These are phyloP conservation scores for Phymanthus crucifer DNA, from an alignment of 92 coral and sea anemone species.

Conservation along the genomic window DNA sequence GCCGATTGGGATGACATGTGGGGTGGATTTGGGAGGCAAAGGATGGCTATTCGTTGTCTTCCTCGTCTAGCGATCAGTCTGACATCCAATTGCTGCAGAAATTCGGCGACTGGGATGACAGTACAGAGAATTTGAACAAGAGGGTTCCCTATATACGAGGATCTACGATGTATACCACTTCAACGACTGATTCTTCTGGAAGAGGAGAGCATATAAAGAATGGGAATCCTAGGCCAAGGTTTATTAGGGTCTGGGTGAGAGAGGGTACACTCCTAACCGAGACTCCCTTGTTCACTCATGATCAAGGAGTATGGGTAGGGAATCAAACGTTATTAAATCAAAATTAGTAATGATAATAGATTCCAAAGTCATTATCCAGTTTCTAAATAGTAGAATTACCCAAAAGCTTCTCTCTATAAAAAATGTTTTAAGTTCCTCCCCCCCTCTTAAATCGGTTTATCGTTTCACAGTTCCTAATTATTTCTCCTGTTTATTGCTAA, in stretches of 20 bases:
- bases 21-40: constrained; percentile 54
- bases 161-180: constrained; percentile 4
- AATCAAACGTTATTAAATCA: too few species aligned
- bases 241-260: constrained; percentile 46
- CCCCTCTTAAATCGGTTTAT: too few species aligned
- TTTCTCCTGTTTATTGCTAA: too few species aligned
- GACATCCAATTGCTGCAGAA: constrained; percentile 27
- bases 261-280: too few species aligned
- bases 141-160: constrained; percentile 34
- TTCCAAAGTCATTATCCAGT: too few species aligned
- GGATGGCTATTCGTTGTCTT: constrained; percentile 11
- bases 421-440: too few species aligned
- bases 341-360: too few species aligned
- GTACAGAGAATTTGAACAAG: constrained; percentile 16
- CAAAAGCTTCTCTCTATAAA: too few species aligned
- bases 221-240: constrained; percentile 22
- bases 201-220: constrained; percentile 16
- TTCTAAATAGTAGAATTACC: too few species aligned
- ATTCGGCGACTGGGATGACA: constrained; percentile 46
- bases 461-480: too few species aligned
- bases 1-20: constrained; percentile 41
- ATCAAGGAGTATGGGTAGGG: too few species aligned
- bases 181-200: constrained; percentile 21
- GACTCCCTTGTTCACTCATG: too few species aligned
- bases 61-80: constrained; percentile 25